These are phyloP conservation scores for Fratercula arctica DNA, from an alignment of 2,797 vertebrate genomes.

Conservation along the genomic window DNA sequence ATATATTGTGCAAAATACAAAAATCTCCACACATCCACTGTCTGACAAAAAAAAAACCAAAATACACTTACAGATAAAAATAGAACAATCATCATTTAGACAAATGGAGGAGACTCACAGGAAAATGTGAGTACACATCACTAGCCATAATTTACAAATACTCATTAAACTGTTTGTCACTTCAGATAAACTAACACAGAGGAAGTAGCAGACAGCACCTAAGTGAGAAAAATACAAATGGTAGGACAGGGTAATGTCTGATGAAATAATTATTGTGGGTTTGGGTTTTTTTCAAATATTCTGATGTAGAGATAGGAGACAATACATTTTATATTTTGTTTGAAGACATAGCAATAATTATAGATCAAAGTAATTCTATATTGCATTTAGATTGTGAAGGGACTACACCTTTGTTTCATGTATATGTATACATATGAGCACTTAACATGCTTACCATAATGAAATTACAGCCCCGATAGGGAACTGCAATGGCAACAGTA, in stretches of 20 bases:
- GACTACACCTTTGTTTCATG: neutral
- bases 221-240: neutral
- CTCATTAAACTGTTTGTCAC: neutral
- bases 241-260: neutral
- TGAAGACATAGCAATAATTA: neutral
- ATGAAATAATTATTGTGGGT: neutral
- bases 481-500: neutral
- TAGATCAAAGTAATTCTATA: neutral
- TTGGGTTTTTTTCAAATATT: neutral
- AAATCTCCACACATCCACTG: neutral
- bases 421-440: neutral
- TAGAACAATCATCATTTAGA: neutral
- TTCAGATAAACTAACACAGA: neutral
- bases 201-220: neutral
- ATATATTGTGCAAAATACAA: neutral
- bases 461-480: neutral
- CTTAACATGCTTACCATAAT: neutral
- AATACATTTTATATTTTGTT: neutral
- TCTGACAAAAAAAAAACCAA: neutral
- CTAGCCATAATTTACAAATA: neutral
- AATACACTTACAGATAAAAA: neutral
- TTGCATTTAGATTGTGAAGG: neutral
- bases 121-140: neutral
- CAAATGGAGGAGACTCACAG: neutral
- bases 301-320: neutral